Base-by-base conservation (phyloP, 2,797 vertebrate species). In the Bryconaethiops microstoma region DNA sequence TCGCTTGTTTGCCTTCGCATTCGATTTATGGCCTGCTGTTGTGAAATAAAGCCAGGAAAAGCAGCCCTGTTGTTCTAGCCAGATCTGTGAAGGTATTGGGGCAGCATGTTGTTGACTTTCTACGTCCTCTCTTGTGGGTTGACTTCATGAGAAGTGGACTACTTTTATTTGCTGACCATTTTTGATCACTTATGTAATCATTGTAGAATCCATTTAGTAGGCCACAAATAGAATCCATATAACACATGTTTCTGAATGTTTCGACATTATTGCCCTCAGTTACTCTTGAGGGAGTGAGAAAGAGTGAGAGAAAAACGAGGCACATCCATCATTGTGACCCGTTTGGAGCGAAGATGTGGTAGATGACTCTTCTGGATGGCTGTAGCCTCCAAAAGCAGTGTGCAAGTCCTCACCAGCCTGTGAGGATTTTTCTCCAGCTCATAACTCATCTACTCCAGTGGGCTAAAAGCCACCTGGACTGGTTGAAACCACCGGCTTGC, bases 21-120 rank as follows among this genome's bases (percentile, higher is more conserved):
- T 87, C 93, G 91, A 94, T 92, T 91, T 91, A 92, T 91, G 82
- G 87, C 54, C 79, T 82, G 29, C n/a, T 88, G 83, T 81, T 82
- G 84, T 14, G 2, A 87, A 85, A 90, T 86, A 91, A 91, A 88
- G 87, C 76, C 91, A 88, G 90, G 88, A 92, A 93, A 86, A 12
- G 76, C 48, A 59, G 79, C 89, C 82, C 85, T 25, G 75, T 84
- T 84, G 78, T 68, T 86, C 62, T 73, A 48, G n/a, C 14, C 72
- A 54, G 63, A 74, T 60, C 73, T 79, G 57, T 74, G 68, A 65
- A 80, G 19, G 23, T 70, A 8, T 25, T 65, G 63, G 50, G 21
- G 19, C 21, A 63, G 42, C 65, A 8, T 48, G 60, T 14, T 13
- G 23, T 62, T 76, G 48, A n/a, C 17, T 35, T 77, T 57, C 9